Base-by-base conservation (phyloP, 2,113 vertebrate species). In the Amia ocellicauda region DNA sequence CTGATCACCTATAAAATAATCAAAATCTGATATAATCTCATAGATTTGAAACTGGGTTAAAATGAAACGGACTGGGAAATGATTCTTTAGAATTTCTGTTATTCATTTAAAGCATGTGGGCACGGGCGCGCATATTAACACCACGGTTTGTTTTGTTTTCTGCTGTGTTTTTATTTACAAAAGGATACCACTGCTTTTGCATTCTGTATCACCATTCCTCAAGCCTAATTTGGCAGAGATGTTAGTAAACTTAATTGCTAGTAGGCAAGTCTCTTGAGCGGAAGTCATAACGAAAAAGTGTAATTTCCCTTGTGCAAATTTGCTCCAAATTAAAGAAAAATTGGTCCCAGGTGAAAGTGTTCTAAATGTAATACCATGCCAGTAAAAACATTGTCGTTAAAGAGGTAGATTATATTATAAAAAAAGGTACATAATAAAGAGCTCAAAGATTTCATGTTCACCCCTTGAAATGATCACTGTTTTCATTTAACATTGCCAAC, bases 231-330 rank as follows among this genome's bases (percentile, higher is more conserved):
- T 66, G 42, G 61, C 26, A 20, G 14, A 4, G 26, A 68, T 85
- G 80, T 86, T 86, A 78, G 81, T 87, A 86, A 88, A 88, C 82
- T 84, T 45, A 64, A 75, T 67, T 64, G 60, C 53, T 42, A 68
- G 65, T 56, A 42, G 55, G 29, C 42, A 73, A 49, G 58, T 82
- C 76, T 80, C 76, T 72, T 63, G 71, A 71, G 77, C 75, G 69
- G 74, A 59, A 1, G 53, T 61, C 64, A 84, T 79, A 74, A 80
- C 75, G 63, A 68, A 66, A 36, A 83, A 61, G 70, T 67, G 69
- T 86, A 74, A 86, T 87, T 86, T 88, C 84, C 83, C 83, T 71
- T 70, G 83, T 78, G 82, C 69, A 81, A 82, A 83, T 73, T 78
- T 78, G 81, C 76, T 85, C 82, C 83, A 87, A 86, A 87, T 87